A percentile compares a stretch with the other conserved stretches of the same genome.
Evolutionary conservation across 53 echinoderm and acorn worm genomes (phyloP).

Genomic region (Paracentrotus lividus): DNA sequence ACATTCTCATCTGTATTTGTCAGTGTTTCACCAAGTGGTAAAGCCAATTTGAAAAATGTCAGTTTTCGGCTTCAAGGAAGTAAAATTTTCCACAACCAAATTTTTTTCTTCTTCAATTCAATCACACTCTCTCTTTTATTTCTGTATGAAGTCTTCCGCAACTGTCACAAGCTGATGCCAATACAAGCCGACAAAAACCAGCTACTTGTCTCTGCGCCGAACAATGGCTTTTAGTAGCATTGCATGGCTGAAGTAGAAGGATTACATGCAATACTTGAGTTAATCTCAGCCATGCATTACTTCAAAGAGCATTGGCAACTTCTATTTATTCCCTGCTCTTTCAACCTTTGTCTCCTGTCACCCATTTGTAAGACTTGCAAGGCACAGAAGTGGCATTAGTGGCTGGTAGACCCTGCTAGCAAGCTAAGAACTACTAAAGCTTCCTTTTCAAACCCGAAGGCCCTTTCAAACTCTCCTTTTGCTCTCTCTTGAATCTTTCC

Average conservation of each 20-base stretch:
- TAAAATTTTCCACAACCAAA: constrained; percentile 25
- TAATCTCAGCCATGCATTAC: constrained; percentile 54
- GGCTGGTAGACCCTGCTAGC: constrained; percentile 31
- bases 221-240: constrained; percentile 52
- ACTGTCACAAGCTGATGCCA: background rate
- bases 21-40: background rate
- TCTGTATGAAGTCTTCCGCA: background rate
- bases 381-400: constrained; percentile 32
- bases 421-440: background rate
- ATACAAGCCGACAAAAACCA: constrained; percentile 50
- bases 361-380: constrained; percentile 38
- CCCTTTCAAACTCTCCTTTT: background rate
- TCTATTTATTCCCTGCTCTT: background rate
- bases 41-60: constrained; percentile 2
- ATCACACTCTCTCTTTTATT: background rate
- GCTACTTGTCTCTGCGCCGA: background rate
- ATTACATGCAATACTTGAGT: constrained; percentile 64
- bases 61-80: constrained; percentile 25
- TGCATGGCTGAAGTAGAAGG: constrained; percentile 39
- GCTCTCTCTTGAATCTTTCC: background rate
- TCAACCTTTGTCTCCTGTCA: constrained; percentile 17
- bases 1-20: background rate
- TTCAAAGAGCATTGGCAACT: constrained; percentile 30
- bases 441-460: background rate
- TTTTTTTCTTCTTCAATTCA: constrained; percentile 12